Conservation (phyloP, 2,113 vertebrate species). For the Gallinago media region DNA sequence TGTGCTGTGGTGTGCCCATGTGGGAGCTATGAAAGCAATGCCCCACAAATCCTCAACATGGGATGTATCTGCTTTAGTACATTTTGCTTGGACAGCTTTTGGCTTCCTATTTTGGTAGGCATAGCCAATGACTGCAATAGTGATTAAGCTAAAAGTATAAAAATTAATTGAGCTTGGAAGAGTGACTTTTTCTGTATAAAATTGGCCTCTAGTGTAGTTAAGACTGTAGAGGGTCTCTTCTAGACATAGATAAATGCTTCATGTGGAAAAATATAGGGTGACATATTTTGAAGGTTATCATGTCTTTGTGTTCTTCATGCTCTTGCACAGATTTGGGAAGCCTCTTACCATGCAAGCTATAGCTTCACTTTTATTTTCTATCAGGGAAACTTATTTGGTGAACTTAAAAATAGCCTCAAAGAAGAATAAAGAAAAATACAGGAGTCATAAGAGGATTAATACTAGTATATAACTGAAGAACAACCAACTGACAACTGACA, state of each 20-base stretch:
- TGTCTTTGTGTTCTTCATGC: neutral
- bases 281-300: neutral
- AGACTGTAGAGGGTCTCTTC: neutral
- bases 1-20: neutral
- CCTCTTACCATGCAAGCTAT: neutral
- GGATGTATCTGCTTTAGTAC: neutral
- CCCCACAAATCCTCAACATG: fast-evolving
- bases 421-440: neutral
- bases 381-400: neutral
- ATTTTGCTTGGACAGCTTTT: neutral
- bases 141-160: neutral
- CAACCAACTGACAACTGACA: neutral
- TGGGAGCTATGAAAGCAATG: neutral
- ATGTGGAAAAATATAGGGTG: neutral
- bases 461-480: neutral
- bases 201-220: neutral
- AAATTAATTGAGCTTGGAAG: neutral
- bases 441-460: neutral
- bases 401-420: neutral
- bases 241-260: neutral
- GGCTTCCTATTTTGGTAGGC: neutral
- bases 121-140: neutral
- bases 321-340: neutral
- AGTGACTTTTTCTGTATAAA: neutral
- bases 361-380: neutral